A percentile compares a stretch with the other conserved stretches of the same genome.
phyloP scores from a whole-genome alignment of 2,113 vertebrate species.

The Balaeniceps rex region DNA sequence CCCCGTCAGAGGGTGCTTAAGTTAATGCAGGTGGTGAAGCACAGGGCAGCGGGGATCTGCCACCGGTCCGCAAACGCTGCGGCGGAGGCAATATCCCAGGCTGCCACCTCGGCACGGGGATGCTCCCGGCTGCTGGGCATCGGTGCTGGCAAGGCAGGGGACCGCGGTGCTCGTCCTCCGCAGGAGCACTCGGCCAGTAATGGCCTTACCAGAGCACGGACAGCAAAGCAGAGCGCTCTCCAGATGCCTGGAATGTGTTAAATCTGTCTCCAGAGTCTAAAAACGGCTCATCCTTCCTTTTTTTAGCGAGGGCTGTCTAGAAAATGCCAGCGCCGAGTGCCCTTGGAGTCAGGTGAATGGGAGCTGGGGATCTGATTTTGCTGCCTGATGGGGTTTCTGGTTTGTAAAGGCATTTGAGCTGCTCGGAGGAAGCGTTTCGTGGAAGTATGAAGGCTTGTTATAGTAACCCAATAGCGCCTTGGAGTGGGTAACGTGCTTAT shows the following conservation, averaged over 20 bases:
- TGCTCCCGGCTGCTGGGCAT: background rate
- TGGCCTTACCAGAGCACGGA: background rate
- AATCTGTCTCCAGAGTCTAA: background rate
- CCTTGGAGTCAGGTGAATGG: background rate
- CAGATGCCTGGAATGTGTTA: background rate
- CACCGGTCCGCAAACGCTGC: rapidly evolving
- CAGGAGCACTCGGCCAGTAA: background rate
- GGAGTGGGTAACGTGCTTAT: background rate
- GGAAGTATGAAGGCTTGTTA: background rate
- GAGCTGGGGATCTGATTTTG: background rate
- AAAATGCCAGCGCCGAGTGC: background rate
- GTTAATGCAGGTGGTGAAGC: background rate
- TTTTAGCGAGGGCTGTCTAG: background rate
- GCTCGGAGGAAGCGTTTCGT: background rate
- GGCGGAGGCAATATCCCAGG: background rate
- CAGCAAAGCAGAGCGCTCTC: background rate
- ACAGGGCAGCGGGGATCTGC: background rate
- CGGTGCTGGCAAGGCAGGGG: no score
- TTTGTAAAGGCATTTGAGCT: background rate
- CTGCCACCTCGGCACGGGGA: background rate
- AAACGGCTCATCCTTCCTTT: background rate
- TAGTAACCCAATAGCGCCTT: rapidly evolving
- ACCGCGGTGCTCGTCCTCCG: rapidly evolving
- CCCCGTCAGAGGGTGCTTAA: background rate
- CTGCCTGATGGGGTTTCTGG: background rate